Conservation (phyloP, 2,797 vertebrate genomes). For the Halcyon chelicuti region DNA sequence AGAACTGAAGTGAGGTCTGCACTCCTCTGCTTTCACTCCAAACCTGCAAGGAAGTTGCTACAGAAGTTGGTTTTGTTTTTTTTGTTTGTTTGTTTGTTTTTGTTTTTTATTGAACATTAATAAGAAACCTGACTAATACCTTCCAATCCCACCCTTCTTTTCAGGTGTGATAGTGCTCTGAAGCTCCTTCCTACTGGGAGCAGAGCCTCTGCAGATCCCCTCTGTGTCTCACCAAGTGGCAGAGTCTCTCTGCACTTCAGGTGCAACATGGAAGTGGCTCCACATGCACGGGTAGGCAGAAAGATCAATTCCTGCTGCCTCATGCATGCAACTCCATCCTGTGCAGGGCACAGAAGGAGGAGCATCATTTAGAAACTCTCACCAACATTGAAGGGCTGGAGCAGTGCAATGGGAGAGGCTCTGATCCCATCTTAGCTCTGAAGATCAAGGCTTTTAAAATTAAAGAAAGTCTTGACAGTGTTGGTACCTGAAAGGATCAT, state of each 20-base stretch:
- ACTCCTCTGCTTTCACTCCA: background rate
- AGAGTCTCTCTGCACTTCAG: background rate
- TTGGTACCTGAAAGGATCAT: slow-evolving; percentile 4
- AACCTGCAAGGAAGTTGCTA: background rate
- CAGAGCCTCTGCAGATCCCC: background rate
- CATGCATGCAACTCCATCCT: fast-evolving
- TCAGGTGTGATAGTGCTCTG: background rate
- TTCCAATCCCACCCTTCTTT: background rate
- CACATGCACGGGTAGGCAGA: fast-evolving
- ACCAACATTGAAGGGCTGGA: fast-evolving
- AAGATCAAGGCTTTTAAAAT: slow-evolving; percentile 7
- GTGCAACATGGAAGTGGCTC: background rate
- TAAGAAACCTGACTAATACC: background rate
- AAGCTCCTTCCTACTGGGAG: background rate
- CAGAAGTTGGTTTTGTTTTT: too few species aligned
- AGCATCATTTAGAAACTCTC: background rate
- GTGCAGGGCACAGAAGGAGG: fast-evolving
- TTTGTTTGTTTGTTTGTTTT: background rate
- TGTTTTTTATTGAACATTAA: background rate
- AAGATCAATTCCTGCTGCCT: background rate
- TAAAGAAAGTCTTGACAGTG: background rate
- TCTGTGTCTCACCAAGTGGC: fast-evolving
- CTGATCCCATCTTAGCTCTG: background rate
- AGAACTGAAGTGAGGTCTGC: background rate
- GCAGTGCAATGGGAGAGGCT: background rate